These are phyloP conservation scores for Coregonus clupeaformis DNA, from an alignment of 2,113 vertebrate species.

Conservation along the genomic window DNA sequence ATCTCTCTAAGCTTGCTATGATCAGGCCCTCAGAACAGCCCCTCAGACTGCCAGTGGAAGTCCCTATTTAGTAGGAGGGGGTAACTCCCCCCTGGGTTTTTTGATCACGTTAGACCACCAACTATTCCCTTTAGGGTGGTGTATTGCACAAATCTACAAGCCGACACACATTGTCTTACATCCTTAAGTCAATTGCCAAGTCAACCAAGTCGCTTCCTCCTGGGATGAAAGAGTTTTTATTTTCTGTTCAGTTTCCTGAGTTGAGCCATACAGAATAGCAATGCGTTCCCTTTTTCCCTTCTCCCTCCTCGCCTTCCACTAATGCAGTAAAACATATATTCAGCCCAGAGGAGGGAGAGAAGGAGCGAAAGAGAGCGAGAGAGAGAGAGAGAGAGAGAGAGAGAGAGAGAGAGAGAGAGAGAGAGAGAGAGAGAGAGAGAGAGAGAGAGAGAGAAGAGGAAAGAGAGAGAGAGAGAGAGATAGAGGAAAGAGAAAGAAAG, in stretches of 20 bases:
- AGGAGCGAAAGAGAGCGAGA: constrained; percentile 7
- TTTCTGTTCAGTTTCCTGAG: constrained; percentile 34
- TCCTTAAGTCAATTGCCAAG: constrained; percentile 47
- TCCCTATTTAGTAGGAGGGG: neutral
- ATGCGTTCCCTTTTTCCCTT: constrained; percentile 22
- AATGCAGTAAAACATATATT: constrained; percentile 64
- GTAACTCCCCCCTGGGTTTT: neutral
- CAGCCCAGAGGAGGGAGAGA: constrained; percentile 39
- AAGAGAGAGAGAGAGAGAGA: too few species aligned
- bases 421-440: too few species aligned
- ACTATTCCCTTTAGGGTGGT: constrained; percentile 28
- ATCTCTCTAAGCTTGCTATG: too few species aligned
- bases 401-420: too few species aligned
- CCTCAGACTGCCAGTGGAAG: neutral
- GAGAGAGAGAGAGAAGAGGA: too few species aligned
- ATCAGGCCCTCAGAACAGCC: too few species aligned
- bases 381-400: too few species aligned
- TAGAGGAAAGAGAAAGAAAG: constrained; percentile 1
- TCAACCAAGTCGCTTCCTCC: constrained; percentile 43
- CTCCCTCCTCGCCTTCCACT: constrained; percentile 30
- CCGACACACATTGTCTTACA: constrained; percentile 48
- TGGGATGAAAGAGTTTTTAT: constrained; percentile 44
- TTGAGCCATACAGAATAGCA: constrained; percentile 39
- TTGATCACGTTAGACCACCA: neutral
- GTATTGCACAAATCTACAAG: constrained; percentile 46